A percentile compares a stretch with the other conserved stretches of the same genome.
Conservation (phyloP, 1,140 invertebrate genomes). For the Drosophila oshimai region DNA sequence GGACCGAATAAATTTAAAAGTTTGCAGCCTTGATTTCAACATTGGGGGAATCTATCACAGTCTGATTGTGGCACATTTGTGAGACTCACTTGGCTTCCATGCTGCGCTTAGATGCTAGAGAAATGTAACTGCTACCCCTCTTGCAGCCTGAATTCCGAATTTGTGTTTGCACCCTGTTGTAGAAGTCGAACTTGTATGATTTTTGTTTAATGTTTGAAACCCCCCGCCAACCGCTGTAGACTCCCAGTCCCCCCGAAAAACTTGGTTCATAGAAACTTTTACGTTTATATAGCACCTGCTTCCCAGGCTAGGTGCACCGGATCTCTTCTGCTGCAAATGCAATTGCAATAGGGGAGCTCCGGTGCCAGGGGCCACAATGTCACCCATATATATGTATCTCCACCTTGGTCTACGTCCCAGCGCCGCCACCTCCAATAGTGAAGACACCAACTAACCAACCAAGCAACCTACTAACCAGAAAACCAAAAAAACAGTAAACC, state of each 20-base stretch:
- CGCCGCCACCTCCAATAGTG: slow-evolving; percentile 60
- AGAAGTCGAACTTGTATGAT: slow-evolving; percentile 31
- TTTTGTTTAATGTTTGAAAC: slow-evolving; percentile 17
- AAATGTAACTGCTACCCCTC: slow-evolving; percentile 1
- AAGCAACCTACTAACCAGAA: slow-evolving; percentile 1
- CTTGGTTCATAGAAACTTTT: slow-evolving; percentile 81
- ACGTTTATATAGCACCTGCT: slow-evolving; percentile 77
- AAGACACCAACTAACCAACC: slow-evolving; percentile 13
- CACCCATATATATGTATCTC: slow-evolving; percentile 40
- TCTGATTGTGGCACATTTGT: slow-evolving; percentile 14
- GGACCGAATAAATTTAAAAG: slow-evolving; percentile 6
- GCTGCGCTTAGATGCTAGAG: slow-evolving; percentile 40
- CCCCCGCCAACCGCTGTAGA: slow-evolving; percentile 8
- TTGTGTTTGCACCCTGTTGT: slow-evolving; percentile 41
- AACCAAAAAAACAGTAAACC: slow-evolving; percentile 26
- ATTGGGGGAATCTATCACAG: slow-evolving; percentile 29
- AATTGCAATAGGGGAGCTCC: slow-evolving; percentile 2
- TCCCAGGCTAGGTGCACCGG: slow-evolving; percentile 52
- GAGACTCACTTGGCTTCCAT: slow-evolving; percentile 67
- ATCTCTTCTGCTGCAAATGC: slow-evolving; percentile 22
- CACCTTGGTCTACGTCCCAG: slow-evolving; percentile 56
- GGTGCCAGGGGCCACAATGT: slow-evolving; percentile 15
- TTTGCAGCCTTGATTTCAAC: slow-evolving; percentile 29
- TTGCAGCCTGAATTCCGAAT: slow-evolving; percentile 5
- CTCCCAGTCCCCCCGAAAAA: slow-evolving; percentile 11